These are phyloP conservation scores for Drosophila saltans DNA, from an alignment of 1,140 invertebrate species.

Conservation along the genomic window DNA sequence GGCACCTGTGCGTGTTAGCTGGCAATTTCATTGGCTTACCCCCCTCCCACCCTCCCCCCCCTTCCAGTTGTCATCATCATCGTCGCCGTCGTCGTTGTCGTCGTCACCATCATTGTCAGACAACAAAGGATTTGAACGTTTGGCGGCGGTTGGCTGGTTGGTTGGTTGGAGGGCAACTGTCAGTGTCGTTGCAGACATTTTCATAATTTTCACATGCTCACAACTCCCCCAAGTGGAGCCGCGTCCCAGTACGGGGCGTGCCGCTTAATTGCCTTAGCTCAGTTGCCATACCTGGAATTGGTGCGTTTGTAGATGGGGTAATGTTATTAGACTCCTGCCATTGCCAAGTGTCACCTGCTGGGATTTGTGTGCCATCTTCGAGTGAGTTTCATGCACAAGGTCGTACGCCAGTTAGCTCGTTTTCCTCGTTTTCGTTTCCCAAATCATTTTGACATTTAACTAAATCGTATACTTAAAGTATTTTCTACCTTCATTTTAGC, in stretches of 20 bases:
- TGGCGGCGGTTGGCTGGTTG: background rate
- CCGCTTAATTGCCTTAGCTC: constrained; percentile 60
- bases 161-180: constrained; percentile 39
- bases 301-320: constrained; percentile 21
- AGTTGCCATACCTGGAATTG: constrained; percentile 3
- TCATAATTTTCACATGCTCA: constrained; percentile 75
- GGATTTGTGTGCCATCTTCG: constrained; percentile 37
- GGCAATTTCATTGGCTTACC: constrained; percentile 47
- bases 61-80: background rate
- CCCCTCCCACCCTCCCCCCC: background rate
- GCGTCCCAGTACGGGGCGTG: constrained; percentile 39
- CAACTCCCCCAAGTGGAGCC: constrained; percentile 30
- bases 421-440: background rate
- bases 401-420: background rate
- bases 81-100: constrained; percentile 21
- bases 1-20: constrained; percentile 63
- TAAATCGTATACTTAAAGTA: background rate
- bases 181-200: constrained; percentile 67
- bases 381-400: constrained; percentile 46
- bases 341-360: constrained; percentile 54
- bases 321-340: constrained; percentile 49
- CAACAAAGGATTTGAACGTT: constrained; percentile 67
- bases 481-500: background rate
- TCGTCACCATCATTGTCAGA: constrained; percentile 42
- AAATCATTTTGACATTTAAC: background rate